Conservation (phyloP, 2,797 vertebrate species). For the Varecia variegata region DNA sequence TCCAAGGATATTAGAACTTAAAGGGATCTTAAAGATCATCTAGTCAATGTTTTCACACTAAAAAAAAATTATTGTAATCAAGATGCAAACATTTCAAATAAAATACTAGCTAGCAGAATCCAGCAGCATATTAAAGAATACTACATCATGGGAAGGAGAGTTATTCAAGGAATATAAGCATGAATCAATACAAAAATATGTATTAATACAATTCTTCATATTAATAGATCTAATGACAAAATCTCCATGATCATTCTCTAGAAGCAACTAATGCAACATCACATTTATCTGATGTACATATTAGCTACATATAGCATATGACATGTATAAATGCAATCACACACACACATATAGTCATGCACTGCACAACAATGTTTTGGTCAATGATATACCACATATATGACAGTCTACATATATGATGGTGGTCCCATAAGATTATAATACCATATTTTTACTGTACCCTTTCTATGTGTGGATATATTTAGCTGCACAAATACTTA, state of each 20-base stretch:
- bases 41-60: not conserved
- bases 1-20: not conserved
- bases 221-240: not conserved
- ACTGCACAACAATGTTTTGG: not conserved
- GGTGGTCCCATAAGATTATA: not conserved
- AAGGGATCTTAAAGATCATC: not conserved
- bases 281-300: not conserved
- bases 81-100: not conserved
- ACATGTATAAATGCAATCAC: not conserved
- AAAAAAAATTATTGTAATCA: not conserved
- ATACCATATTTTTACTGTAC: not conserved
- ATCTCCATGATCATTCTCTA: not conserved
- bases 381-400: no score
- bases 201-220: not conserved
- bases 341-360: not conserved
- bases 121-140: not conserved
- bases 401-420: no score
- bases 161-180: not conserved
- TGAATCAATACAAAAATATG: not conserved
- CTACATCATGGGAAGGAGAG: not conserved
- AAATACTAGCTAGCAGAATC: not conserved
- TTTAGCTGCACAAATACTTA: not conserved
- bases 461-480: not conserved
- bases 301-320: not conserved
- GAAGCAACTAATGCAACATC: not conserved